Conservation (phyloP, 2,888 invertebrate genomes). For the Nasonovia ribisnigri region DNA sequence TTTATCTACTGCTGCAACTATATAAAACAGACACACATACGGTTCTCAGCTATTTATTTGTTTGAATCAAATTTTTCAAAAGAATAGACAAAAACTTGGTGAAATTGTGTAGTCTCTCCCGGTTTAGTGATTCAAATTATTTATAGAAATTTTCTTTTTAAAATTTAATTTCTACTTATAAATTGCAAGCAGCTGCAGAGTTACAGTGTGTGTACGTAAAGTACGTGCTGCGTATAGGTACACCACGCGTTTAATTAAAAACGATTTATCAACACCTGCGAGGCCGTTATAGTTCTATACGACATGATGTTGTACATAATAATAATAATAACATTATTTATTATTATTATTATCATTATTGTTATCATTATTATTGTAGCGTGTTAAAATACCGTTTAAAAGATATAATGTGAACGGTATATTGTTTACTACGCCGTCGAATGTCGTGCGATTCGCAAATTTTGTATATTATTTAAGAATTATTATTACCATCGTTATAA, state of each 20-base stretch:
- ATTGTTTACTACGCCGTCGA: not conserved
- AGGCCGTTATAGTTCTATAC: not conserved
- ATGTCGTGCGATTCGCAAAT: constrained; percentile 5
- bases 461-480: not conserved
- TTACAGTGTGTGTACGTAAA: not conserved
- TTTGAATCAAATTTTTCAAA: too few relatives aligned
- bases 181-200: too few relatives aligned
- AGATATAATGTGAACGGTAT: not conserved
- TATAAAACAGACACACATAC: not conserved
- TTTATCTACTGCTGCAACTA: not conserved
- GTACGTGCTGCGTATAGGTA: not conserved
- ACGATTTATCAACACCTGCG: not conserved
- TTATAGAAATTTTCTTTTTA: not conserved
- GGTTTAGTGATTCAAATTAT: not conserved
- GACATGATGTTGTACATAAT: not conserved
- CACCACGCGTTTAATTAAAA: not conserved
- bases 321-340: constrained; percentile 6
- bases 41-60: not conserved
- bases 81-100: not conserved
- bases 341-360: not conserved
- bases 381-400: constrained; percentile 23
- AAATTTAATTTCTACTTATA: not conserved
- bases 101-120: not conserved
- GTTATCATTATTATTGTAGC: constrained; percentile 13
- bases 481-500: not conserved